phyloP scores from a whole-genome alignment of 2,113 vertebrate species.

The Carassius carassius region DNA sequence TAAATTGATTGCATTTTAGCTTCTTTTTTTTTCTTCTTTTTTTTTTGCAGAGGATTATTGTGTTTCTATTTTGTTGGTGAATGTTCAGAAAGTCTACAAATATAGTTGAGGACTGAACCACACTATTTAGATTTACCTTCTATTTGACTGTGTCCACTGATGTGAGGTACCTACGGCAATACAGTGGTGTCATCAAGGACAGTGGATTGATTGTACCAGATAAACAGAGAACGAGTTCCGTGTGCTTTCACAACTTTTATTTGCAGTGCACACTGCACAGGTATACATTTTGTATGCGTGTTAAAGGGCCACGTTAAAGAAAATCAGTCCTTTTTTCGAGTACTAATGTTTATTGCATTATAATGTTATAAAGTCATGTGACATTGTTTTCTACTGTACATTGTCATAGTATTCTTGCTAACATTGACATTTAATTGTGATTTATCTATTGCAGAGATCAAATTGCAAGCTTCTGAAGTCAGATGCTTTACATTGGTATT shows the following conservation, averaged over 20 bases:
- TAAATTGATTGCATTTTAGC: slow-evolving; percentile 33
- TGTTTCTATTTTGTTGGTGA: slow-evolving; percentile 21
- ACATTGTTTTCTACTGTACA: slow-evolving; percentile 51
- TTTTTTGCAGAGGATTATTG: slow-evolving; percentile 37
- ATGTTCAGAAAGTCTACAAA: slow-evolving; percentile 41
- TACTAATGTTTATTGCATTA: slow-evolving; percentile 58
- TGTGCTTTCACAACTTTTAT: slow-evolving; percentile 59
- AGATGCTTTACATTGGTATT: slow-evolving; percentile 66
- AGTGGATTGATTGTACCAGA: slow-evolving; percentile 27
- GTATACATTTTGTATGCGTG: slow-evolving; percentile 58
- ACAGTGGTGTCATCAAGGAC: slow-evolving; percentile 7
- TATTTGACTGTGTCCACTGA: slow-evolving; percentile 57
- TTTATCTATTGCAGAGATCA: slow-evolving; percentile 37
- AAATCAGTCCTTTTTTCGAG: slow-evolving; percentile 51
- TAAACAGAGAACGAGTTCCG: slow-evolving; percentile 5
- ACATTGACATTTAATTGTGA: slow-evolving; percentile 60
- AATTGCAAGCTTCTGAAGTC: background rate
- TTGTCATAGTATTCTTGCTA: slow-evolving; percentile 56
- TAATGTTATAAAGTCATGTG: slow-evolving; percentile 45
- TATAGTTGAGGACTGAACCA: slow-evolving; percentile 10
- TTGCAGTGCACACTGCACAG: slow-evolving; percentile 51
- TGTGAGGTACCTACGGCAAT: slow-evolving; percentile 39
- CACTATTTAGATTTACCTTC: slow-evolving; percentile 70
- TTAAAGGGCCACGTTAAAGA: slow-evolving; percentile 52
- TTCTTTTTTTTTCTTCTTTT: background rate